Percentiles rank a stretch among this genome's conserved stretches.
Conservation (phyloP, 2,888 invertebrate genomes). For the Melieria omissa region DNA sequence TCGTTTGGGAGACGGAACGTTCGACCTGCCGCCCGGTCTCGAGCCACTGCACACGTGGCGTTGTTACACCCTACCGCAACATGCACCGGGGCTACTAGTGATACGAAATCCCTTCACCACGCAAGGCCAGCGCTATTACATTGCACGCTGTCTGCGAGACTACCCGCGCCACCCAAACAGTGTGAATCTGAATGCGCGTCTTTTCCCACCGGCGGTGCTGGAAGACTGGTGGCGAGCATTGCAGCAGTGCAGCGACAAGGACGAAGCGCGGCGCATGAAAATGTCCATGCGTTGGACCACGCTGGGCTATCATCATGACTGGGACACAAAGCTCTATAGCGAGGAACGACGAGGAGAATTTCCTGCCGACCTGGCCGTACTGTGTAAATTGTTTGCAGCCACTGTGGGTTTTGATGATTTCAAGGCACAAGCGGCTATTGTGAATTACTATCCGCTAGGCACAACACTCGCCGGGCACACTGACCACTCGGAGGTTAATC, state of each 20-base stretch:
- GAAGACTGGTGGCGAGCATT: constrained; percentile 75
- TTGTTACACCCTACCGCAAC: constrained; percentile 69
- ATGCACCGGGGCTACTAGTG: constrained; percentile 79
- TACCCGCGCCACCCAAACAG: constrained; percentile 78
- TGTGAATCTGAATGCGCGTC: constrained; percentile 57
- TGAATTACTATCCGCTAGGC: constrained; percentile 95
- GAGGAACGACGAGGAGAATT: constrained; percentile 76
- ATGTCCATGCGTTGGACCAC: constrained; percentile 88
- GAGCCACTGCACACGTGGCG: constrained; percentile 71
- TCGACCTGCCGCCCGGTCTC: constrained; percentile 48
- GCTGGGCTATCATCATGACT: constrained; percentile 97
- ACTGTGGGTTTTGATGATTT: constrained; percentile 71
- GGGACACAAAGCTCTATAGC: constrained; percentile 92
- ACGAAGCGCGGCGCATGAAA: constrained; percentile 56
- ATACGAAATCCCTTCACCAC: constrained; percentile 86
- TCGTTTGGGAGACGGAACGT: background rate
- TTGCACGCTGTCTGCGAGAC: constrained; percentile 78
- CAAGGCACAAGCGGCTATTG: constrained; percentile 90
- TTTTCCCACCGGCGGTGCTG: constrained; percentile 50
- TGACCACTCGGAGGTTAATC: constrained; percentile 91
- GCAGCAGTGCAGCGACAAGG: constrained; percentile 52
- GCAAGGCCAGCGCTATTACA: constrained; percentile 85
- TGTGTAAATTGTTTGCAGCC: constrained; percentile 75
- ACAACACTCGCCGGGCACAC: constrained; percentile 94
- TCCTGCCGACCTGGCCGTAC: constrained; percentile 76